Evolutionary conservation across 23 tunicate genomes (phyloP).

Genomic region (Halocynthia aurantium): DNA sequence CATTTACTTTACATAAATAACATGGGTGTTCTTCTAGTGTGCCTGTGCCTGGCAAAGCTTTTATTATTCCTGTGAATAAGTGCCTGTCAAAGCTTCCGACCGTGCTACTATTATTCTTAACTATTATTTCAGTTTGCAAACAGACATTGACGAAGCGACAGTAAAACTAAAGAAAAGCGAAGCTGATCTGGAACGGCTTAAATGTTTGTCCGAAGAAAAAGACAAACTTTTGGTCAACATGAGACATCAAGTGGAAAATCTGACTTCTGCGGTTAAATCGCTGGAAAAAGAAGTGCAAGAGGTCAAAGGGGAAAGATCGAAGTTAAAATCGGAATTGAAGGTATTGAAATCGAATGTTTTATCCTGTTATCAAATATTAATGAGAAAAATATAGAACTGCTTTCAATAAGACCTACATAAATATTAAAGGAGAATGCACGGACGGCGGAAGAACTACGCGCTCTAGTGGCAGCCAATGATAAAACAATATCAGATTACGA

Average conservation of each 20-base stretch:
- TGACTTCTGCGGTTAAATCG: constrained; percentile 12
- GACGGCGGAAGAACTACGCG: constrained; percentile 7
- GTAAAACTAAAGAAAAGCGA: constrained; percentile 13
- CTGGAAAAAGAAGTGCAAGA: constrained; percentile 19
- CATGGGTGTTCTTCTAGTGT: too few species aligned
- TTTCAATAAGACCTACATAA: too few species aligned
- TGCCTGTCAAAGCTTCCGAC: too few species aligned
- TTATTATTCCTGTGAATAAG: too few species aligned
- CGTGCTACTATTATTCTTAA: neutral
- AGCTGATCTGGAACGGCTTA: constrained; percentile 43
- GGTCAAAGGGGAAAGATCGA: constrained; percentile 22
- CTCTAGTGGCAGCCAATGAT: constrained; percentile 9
- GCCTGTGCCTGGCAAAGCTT: too few species aligned
- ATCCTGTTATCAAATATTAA: too few species aligned
- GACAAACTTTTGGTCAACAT: constrained; percentile 45
- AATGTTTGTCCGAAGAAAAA: constrained; percentile 42
- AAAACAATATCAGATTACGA: constrained; percentile 45
- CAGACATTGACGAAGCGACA: constrained; percentile 34
- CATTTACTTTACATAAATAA: too few species aligned
- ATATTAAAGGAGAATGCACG: constrained; percentile 16
- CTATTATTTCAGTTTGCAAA: constrained; percentile 26
- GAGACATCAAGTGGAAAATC: constrained; percentile 49
- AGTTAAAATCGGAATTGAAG: constrained; percentile 7
- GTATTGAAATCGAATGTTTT: neutral
- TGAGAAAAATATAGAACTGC: too few species aligned